A percentile compares a stretch with the other conserved stretches of the same genome.
phyloP scores from a whole-genome alignment of 2,888 invertebrate genomes.

The Frankliniella intonsa region DNA sequence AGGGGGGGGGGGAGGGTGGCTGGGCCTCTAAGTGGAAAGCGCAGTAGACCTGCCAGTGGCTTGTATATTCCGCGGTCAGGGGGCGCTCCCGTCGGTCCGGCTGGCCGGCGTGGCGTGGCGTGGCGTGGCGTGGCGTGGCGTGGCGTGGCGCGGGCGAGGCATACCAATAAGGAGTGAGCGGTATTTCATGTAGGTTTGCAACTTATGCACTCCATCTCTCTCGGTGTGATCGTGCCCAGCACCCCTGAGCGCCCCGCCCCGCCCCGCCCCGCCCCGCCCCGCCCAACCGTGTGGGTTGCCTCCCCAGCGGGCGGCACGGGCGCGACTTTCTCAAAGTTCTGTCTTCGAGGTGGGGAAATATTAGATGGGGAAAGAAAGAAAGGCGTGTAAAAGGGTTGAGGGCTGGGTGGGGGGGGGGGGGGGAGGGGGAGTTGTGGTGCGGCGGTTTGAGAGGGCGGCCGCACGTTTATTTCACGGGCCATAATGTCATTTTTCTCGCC shows the following conservation, averaged over 20 bases:
- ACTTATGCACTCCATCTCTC: conserved; percentile 1
- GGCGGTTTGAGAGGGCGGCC: too few relatives aligned
- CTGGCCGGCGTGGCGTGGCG: not conserved
- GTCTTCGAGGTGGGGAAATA: too few relatives aligned
- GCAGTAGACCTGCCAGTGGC: not conserved
- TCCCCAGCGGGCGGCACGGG: too few relatives aligned
- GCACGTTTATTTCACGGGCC: too few relatives aligned
- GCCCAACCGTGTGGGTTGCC: too few relatives aligned
- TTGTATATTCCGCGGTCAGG: not conserved
- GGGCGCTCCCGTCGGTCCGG: not conserved
- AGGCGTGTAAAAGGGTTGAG: too few relatives aligned
- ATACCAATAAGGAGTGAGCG: conserved; percentile 10
- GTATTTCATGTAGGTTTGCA: conserved; percentile 20
- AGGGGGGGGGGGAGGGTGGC: not conserved
- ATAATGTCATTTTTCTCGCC: too few relatives aligned
- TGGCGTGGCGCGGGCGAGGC: not conserved
- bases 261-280: too few relatives aligned
- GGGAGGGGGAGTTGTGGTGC: too few relatives aligned
- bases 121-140: not conserved
- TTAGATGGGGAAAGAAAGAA: too few relatives aligned
- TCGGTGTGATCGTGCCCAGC: not conserved
- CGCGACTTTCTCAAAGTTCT: too few relatives aligned
- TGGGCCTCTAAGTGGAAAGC: not conserved
- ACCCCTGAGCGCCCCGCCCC: not conserved
- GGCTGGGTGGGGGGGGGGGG: too few relatives aligned